Evolutionary conservation across 2,113 vertebrate species (phyloP), one percentile per base, ranked within the genome.

Genomic region (Carollia perspicillata): DNA sequence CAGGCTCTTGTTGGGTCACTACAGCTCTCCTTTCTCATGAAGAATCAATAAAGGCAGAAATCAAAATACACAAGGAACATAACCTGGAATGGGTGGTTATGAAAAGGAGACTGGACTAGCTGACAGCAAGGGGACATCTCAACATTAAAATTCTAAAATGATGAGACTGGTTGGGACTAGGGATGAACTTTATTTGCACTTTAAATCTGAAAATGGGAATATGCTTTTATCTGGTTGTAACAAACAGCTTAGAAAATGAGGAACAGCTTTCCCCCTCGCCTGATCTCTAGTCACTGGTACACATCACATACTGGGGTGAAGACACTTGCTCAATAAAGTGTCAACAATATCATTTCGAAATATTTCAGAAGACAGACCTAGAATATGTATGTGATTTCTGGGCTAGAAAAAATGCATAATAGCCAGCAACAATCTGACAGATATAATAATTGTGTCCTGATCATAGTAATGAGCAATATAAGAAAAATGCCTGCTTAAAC

Each of bases 371-470:
- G 26, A 72, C 26, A 75, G 42, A 18, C 65, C 89, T 92, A 79
- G 83, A 96, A 79, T 53, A 60, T 84, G 18, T 58, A 80, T 78
- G 51, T 23, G 30, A 81, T 77, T 96, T 96, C 79, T 95, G 75
- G 89, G 66, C 49, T 42, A 87, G 58, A 88, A 69, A 90, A 93
- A 89, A 89, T 60, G 12, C 26, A 77, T 1, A 89, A 71, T 42
- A 84, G 68, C 42, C 85, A 53, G 65, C 71, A 96, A 94, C 16
- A 77, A 96, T 92, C 37, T 93, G 58, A 95, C 86, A 97, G 91
- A 95, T 80, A 30, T 23, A 96, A 71, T 55, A 96, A 83, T 17
- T 78, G 37, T 71, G 55, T 93, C 58, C 68, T 68, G 13, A 69
- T 84, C 60, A 94, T 1, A 92, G 65, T 47, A 85, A 93, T 72